Evolutionary conservation across 2,797 vertebrate species (phyloP).

Genomic region (Betta splendens): DNA sequence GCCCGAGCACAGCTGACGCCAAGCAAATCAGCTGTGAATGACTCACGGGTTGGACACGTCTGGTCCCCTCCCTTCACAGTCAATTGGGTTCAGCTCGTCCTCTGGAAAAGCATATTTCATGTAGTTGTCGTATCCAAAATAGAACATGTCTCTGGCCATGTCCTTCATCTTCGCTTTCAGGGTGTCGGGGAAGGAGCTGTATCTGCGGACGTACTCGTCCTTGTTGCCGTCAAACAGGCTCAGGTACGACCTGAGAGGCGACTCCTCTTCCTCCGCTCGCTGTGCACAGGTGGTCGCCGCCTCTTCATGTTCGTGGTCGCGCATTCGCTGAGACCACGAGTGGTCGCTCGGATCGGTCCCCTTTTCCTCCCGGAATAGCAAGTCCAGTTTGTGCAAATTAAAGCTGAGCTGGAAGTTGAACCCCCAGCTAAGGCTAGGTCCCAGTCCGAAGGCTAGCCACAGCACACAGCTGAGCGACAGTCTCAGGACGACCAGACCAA

Average conservation of each 20-base stretch:
- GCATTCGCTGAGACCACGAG: constrained; percentile 73
- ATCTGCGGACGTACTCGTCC: constrained; percentile 91
- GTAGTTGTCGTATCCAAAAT: constrained; percentile 97
- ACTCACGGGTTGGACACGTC: constrained; percentile 94
- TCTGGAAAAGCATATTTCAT: constrained; percentile 96
- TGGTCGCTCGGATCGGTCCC: constrained; percentile 14
- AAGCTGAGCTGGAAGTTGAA: constrained; percentile 85
- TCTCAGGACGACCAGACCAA: constrained; percentile 90
- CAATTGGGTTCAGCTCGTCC: constrained; percentile 96
- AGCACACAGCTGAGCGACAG: constrained; percentile 87
- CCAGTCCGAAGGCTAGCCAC: constrained; percentile 86
- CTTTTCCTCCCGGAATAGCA: constrained; percentile 69
- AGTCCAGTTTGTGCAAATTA: constrained; percentile 77
- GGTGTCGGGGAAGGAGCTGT: constrained; percentile 87
- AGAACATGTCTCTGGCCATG: constrained; percentile 94
- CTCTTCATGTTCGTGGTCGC: constrained; percentile 54
- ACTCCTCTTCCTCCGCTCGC: constrained; percentile 53
- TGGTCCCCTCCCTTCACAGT: constrained; percentile 92
- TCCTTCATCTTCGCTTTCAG: constrained; percentile 87
- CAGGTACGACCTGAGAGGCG: constrained; percentile 77
- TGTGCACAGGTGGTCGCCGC: constrained; percentile 53
- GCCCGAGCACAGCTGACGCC: not conserved
- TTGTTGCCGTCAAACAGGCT: constrained; percentile 79
- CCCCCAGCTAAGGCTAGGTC: constrained; percentile 84
- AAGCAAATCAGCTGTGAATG: constrained; percentile 5